These are phyloP conservation scores for Hypsibius dujardini DNA, from an alignment of 1,140 invertebrate genomes.

Conservation along the genomic window DNA sequence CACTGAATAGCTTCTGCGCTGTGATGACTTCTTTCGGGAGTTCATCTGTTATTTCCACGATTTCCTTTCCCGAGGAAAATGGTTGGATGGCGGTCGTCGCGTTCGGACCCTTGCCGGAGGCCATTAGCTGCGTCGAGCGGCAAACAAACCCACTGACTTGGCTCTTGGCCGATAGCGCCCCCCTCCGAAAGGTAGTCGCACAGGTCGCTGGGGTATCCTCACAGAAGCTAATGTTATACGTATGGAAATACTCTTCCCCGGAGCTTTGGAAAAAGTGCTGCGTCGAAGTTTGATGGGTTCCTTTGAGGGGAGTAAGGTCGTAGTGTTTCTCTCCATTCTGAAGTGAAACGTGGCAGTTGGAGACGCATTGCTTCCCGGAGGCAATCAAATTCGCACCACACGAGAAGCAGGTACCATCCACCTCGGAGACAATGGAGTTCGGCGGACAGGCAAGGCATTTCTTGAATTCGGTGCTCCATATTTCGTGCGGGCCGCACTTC, in stretches of 20 bases:
- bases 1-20: not conserved
- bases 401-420: constrained; percentile 34
- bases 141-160: not conserved
- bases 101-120: not conserved
- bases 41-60: not conserved
- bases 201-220: constrained; percentile 33
- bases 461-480: constrained; percentile 28
- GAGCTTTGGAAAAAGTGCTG: constrained; percentile 19
- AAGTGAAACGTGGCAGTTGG: constrained; percentile 28
- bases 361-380: constrained; percentile 27
- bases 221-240: constrained; percentile 44
- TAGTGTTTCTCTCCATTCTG: constrained; percentile 29
- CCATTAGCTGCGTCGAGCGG: not conserved
- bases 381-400: constrained; percentile 36
- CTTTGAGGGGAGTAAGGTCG: constrained; percentile 31
- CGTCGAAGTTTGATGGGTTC: not conserved
- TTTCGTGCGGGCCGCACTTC: constrained; percentile 23
- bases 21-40: not conserved
- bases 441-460: constrained; percentile 35
- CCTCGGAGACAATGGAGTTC: constrained; percentile 36
- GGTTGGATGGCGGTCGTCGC: not conserved
- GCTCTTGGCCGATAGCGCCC: constrained; percentile 12
- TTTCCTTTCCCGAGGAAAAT: not conserved
- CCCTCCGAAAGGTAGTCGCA: constrained; percentile 33
- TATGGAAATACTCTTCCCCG: constrained; percentile 42